Conservation (phyloP, 2,888 invertebrate genomes). For the Charanyca ferruginea region DNA sequence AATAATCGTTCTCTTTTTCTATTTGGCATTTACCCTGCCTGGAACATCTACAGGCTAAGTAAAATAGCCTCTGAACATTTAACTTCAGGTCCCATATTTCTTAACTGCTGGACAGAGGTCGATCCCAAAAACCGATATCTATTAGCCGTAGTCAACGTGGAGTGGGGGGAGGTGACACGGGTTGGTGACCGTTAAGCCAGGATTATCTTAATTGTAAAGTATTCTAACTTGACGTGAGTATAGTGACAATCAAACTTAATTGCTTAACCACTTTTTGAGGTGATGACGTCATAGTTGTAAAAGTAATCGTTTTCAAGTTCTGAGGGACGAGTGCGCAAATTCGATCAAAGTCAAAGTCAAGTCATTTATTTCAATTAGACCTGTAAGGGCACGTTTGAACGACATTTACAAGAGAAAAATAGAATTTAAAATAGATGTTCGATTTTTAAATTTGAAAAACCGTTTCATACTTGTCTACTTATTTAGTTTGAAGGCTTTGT, state of each 20-base stretch:
- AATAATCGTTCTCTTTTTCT: no score
- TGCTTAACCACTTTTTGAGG: conserved; percentile 20
- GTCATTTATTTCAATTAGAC: no score
- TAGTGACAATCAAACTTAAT: conserved; percentile 30
- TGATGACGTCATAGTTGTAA: conserved; percentile 20
- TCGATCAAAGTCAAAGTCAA: no score
- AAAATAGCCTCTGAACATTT: not conserved
- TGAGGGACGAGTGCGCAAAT: not conserved
- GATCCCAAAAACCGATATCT: conserved; percentile 32
- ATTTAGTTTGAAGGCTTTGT: no score
- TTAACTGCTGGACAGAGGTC: conserved; percentile 7
- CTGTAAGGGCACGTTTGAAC: no score
- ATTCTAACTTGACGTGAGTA: conserved; percentile 17
- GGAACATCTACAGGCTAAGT: not conserved
- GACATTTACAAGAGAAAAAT: no score
- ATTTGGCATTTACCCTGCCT: no score
- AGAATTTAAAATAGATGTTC: no score
- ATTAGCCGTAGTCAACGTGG: conserved; percentile 6
- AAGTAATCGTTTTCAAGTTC: conserved; percentile 1
- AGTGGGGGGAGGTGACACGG: not conserved
- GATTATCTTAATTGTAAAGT: conserved; percentile 50
- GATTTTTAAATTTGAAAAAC: no score
- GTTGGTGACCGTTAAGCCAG: conserved; percentile 50
- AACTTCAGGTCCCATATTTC: not conserved
- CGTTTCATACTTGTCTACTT: no score